Percentiles rank a stretch among this genome's conserved stretches.
These are phyloP conservation scores for Epinephelus lanceolatus DNA, from an alignment of 2,113 vertebrate genomes.

Conservation along the genomic window DNA sequence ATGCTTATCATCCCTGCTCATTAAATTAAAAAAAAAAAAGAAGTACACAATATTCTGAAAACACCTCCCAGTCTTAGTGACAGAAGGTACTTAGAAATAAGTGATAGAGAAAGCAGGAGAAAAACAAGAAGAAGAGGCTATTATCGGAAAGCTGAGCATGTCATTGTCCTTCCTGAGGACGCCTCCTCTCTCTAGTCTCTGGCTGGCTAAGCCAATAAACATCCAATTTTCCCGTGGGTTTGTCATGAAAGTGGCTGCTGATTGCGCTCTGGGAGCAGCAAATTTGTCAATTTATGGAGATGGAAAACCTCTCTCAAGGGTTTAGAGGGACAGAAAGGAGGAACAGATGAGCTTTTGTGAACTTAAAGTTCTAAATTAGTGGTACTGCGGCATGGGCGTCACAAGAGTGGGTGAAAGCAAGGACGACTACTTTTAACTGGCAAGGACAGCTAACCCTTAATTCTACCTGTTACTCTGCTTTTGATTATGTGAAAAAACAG, in stretches of 20 bases:
- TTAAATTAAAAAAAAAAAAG: not conserved
- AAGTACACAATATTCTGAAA: not conserved
- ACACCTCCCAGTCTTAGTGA: constrained; percentile 10
- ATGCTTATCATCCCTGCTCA: not conserved
- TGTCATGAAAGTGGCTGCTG: constrained; percentile 47
- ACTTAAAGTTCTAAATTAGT: constrained; percentile 30
- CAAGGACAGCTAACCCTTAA: not conserved
- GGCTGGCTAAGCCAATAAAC: constrained; percentile 60
- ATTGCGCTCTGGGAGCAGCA: constrained; percentile 49
- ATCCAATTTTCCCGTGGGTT: constrained; percentile 52
- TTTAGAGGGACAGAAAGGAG: constrained; percentile 33
- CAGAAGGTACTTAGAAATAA: constrained; percentile 14
- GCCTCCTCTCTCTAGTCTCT: constrained; percentile 10
- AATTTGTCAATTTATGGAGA: constrained; percentile 67
- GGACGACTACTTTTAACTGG: not conserved
- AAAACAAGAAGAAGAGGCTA: constrained; percentile 26
- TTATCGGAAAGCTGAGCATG: constrained; percentile 32
- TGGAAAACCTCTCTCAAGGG: constrained; percentile 38
- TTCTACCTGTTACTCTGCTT: not conserved
- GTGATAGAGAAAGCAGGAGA: not conserved
- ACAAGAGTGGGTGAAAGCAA: not conserved
- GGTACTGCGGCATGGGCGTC: not conserved
- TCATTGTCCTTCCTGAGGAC: constrained; percentile 41
- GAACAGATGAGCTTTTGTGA: constrained; percentile 41
- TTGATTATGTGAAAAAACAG: not conserved